Evolutionary conservation across 2,888 invertebrate species (phyloP), one percentile per base, ranked within the genome.

Genomic region (Mayetiola destructor): DNA sequence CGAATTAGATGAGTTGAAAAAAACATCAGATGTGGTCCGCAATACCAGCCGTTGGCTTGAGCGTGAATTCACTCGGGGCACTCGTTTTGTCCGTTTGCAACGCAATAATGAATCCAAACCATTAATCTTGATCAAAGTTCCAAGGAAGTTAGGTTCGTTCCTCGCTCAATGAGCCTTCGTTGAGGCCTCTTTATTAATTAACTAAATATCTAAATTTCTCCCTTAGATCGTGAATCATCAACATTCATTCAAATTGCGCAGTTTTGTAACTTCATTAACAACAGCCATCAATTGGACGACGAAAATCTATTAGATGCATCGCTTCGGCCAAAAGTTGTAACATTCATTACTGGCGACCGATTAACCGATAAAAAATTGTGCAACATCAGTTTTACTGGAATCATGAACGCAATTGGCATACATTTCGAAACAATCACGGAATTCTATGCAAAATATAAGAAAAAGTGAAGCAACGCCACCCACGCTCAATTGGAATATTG

Each of bases 21-120:
- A 88, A 59, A 85, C 85, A 62, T 85, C 85, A 65, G 81, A 82
- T 61, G 80, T 84, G 61, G 93, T 92, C 1, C 80, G 94, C 56
- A 91, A 93, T 68, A 91, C 90, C 3, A 94, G 93, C 59, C 85
- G 94, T 62, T 95, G 93, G 93, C 75, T 95, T 61, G 94, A 94
- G 72, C 76, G 80, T 36, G 91, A 93, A 68, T 81, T 94, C 61
- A 82, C 84, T 62, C 82, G 83, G 61, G 94, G 94, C 12, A 91
- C 90, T 64, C 79, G 92, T 61, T 92, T 85, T 69, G 77, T 94
- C 65, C 79, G 91, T 62, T 85, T 91, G 0, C 94, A 94, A 72
- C 81, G 90, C 21, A 82, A 85, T 18, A 85, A 87, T 59, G 93
- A 95, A 71, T 79, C 82, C 27, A 75, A 83, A 55, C 76, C 85